These are phyloP conservation scores for Aporrectodea caliginosa DNA, from an alignment of 1,140 invertebrate genomes.

Conservation along the genomic window DNA sequence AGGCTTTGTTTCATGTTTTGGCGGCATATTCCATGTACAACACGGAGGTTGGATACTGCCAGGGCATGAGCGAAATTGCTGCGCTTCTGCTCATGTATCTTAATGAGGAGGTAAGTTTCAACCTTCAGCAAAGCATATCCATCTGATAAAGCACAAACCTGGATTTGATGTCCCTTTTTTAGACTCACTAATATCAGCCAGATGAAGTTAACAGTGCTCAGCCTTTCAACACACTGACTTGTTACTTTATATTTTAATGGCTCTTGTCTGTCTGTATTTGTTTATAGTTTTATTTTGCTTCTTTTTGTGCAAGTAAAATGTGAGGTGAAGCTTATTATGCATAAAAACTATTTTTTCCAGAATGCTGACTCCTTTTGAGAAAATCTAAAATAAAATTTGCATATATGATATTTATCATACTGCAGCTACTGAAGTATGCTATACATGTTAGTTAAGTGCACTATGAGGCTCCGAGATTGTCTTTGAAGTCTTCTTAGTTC, in stretches of 20 bases:
- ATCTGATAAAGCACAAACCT: background rate
- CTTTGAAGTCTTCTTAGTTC: no score
- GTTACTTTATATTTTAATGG: background rate
- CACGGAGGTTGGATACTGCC: constrained; percentile 70
- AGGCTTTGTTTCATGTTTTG: constrained; percentile 92
- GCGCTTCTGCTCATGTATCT: constrained; percentile 92
- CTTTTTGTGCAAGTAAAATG: no score
- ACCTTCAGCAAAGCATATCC: background rate
- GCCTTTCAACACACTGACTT: background rate
- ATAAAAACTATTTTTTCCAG: no score
- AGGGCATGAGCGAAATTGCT: constrained; percentile 72
- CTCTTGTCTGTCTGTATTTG: background rate
- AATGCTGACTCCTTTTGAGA: no score
- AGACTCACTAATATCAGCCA: no score
- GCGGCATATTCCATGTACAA: constrained; percentile 98
- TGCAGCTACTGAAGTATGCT: no score
- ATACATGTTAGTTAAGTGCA: no score
- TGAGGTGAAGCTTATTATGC: no score
- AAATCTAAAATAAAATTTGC: no score
- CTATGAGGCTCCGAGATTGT: no score
- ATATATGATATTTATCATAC: no score
- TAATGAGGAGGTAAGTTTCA: constrained; percentile 80
- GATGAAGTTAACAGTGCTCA: no score
- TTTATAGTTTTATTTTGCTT: background rate
- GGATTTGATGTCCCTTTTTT: background rate